phyloP scores from a whole-genome alignment of 2,797 vertebrate species.

The Rhabdomys pumilio region DNA sequence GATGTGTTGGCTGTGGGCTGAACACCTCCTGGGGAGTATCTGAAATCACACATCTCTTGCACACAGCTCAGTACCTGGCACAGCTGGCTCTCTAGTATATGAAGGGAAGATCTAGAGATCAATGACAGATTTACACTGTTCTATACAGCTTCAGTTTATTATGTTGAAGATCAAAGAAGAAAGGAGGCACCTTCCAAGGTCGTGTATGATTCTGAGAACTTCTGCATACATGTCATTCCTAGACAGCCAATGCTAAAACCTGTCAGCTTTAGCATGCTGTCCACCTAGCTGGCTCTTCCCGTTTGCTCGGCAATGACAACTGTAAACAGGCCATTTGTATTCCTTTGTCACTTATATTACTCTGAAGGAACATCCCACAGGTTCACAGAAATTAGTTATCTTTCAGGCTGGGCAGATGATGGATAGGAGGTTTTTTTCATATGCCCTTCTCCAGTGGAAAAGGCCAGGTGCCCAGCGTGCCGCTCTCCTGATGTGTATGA shows the following conservation, averaged over 20 bases:
- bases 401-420: conserved; percentile 65
- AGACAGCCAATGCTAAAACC: conserved; percentile 75
- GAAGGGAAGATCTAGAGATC: neutral
- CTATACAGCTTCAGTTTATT: neutral
- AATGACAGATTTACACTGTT: neutral
- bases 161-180: neutral
- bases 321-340: conserved; percentile 83
- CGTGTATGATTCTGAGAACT: neutral
- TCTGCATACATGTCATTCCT: neutral
- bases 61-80: neutral
- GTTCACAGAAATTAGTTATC: conserved; percentile 82
- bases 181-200: conserved; percentile 60
- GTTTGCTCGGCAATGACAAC: conserved; percentile 17
- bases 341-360: conserved; percentile 74
- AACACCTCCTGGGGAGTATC: neutral
- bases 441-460: conserved; percentile 22
- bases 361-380: conserved; percentile 72
- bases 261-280: neutral
- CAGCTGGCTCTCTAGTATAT: neutral
- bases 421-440: conserved; percentile 60
- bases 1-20: neutral
- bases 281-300: conserved; percentile 31
- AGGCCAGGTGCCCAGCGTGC: neutral
- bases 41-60: neutral
- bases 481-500: neutral